Conservation (phyloP, 2,797 vertebrate genomes). For the Manis pentadactyla region DNA sequence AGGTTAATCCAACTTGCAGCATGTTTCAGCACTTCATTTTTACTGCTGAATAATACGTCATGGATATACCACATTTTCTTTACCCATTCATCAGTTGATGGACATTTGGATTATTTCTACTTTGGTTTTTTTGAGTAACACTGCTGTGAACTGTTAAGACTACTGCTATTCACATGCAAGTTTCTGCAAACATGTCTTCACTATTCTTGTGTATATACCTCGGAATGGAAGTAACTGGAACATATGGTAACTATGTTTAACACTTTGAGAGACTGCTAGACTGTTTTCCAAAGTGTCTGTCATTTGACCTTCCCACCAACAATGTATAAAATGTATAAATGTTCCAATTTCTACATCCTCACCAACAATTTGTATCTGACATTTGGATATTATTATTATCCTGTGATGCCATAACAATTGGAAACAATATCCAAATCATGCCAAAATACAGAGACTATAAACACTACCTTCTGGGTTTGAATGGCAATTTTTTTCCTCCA, state of each 20-base stretch:
- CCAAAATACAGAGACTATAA: slow-evolving; percentile 19
- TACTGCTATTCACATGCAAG: background rate
- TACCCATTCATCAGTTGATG: background rate
- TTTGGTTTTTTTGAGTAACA: background rate
- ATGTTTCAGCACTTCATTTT: background rate
- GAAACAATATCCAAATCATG: background rate
- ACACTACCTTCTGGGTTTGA: background rate
- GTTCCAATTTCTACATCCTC: background rate
- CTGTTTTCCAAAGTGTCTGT: background rate
- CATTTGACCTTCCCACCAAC: background rate
- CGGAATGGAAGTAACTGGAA: background rate
- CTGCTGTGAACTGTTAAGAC: background rate
- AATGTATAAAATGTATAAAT: background rate
- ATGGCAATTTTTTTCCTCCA: background rate
- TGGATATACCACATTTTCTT: background rate
- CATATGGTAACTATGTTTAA: background rate
- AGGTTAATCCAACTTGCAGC: background rate
- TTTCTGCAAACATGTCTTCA: background rate
- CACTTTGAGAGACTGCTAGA: background rate
- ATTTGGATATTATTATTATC: background rate
- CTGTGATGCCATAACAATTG: background rate
- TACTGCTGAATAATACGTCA: background rate
- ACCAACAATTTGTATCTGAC: background rate
- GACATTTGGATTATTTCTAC: background rate
- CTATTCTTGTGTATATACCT: background rate